These are phyloP conservation scores for Formicarius rufipectus DNA, from an alignment of 2,113 vertebrate genomes.

Conservation along the genomic window DNA sequence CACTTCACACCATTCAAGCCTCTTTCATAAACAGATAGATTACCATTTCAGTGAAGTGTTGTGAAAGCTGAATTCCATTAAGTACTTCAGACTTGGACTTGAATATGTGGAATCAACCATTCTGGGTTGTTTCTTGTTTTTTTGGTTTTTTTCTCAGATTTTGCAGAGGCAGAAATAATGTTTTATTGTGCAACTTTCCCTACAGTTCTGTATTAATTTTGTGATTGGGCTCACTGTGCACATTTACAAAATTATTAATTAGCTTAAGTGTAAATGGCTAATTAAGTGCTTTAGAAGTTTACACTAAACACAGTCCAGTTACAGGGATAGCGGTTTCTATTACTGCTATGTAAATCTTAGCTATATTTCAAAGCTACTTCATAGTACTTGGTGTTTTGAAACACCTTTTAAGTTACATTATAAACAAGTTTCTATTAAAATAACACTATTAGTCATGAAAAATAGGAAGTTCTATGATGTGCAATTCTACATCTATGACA, in stretches of 20 bases:
- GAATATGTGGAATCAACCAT: rapidly evolving
- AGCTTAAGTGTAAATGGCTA: background rate
- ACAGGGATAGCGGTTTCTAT: background rate
- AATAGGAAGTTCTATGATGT: background rate
- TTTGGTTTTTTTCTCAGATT: background rate
- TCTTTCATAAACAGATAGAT: background rate
- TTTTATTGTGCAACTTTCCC: background rate
- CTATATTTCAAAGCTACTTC: background rate
- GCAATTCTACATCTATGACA: background rate
- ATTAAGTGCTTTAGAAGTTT: background rate
- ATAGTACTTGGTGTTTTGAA: background rate
- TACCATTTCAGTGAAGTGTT: background rate
- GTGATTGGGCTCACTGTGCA: background rate
- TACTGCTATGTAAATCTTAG: background rate
- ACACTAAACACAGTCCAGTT: background rate
- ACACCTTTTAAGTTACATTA: background rate
- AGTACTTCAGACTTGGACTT: background rate
- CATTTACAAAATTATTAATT: background rate
- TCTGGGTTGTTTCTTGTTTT: background rate
- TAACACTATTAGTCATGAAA: background rate
- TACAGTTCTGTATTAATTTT: background rate
- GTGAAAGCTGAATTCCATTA: background rate
- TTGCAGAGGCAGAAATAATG: background rate
- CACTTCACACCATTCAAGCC: background rate
- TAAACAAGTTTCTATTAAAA: background rate